Evolutionary conservation across 1,140 invertebrate genomes (phyloP).

Genomic region (Aethina tumida): DNA sequence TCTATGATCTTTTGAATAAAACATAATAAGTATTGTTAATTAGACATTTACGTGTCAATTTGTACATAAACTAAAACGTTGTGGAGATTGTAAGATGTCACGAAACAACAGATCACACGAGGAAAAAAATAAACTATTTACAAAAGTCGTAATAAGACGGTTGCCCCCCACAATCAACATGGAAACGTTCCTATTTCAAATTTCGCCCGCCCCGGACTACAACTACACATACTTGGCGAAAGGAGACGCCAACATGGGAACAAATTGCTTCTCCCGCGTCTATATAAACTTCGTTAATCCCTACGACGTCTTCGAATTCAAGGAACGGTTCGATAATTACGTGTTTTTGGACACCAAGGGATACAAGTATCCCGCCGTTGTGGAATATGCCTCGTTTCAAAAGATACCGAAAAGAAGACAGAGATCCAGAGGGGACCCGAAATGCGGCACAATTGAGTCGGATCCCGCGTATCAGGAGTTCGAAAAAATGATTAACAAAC

Average conservation of each 20-base stretch:
- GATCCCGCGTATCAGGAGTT: conserved; percentile 80
- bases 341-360: conserved; percentile 89
- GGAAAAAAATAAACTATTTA: conserved; percentile 31
- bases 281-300: conserved; percentile 82
- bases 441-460: conserved; percentile 77
- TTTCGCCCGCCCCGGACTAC: conserved; percentile 81
- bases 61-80: too few relatives aligned
- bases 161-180: conserved; percentile 84
- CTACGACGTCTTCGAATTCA: conserved; percentile 71
- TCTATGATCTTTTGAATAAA: too few relatives aligned
- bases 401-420: conserved; percentile 75
- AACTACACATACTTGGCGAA: conserved; percentile 84
- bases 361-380: conserved; percentile 82
- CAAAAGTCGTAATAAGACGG: conserved; percentile 80
- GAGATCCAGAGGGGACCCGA: conserved; percentile 61
- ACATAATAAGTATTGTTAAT: too few relatives aligned
- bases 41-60: too few relatives aligned
- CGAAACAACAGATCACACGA: too few relatives aligned
- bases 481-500: conserved; percentile 60
- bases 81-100: too few relatives aligned
- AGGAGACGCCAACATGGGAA: conserved; percentile 72
- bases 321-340: conserved; percentile 94
- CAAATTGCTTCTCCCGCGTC: conserved; percentile 74
- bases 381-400: conserved; percentile 92
- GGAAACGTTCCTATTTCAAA: conserved; percentile 80